Evolutionary conservation across 2,888 invertebrate species (phyloP).

Genomic region (Cryptus armator): DNA sequence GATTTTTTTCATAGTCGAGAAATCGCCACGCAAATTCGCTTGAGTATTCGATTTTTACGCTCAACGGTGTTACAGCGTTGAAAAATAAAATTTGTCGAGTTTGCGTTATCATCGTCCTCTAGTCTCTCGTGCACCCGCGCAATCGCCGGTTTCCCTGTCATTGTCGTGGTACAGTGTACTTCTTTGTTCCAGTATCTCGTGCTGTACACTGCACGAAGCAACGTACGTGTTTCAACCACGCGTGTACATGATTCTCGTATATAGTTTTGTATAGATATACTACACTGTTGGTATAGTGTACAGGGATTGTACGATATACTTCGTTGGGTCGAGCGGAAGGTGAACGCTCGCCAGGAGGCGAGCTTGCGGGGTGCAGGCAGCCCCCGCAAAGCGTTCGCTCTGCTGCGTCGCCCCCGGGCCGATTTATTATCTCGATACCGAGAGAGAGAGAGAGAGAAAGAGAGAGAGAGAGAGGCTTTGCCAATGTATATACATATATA

Average conservation of each 20-base stretch:
- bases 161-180: constrained; percentile 29
- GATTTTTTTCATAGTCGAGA: not conserved
- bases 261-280: not conserved
- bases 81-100: constrained; percentile 59
- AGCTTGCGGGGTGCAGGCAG: constrained; percentile 40
- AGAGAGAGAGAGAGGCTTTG: constrained; percentile 42
- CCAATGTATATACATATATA: constrained; percentile 42
- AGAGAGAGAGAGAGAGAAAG: constrained; percentile 31
- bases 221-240: constrained; percentile 33
- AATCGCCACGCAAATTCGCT: not conserved
- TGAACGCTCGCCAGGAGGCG: constrained; percentile 54
- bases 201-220: constrained; percentile 14
- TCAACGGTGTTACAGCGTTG: constrained; percentile 7
- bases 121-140: not conserved
- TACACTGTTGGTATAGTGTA: not conserved
- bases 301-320: constrained; percentile 38
- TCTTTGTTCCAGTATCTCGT: constrained; percentile 43
- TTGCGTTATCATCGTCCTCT: constrained; percentile 40
- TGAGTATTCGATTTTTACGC: constrained; percentile 8
- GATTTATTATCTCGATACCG: constrained; percentile 78
- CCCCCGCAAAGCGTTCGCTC: constrained; percentile 54
- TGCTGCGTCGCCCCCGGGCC: constrained; percentile 61
- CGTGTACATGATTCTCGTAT: constrained; percentile 16
- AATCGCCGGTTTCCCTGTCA: constrained; percentile 19
- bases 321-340: constrained; percentile 56